Evolutionary conservation across 2,888 invertebrate genomes (phyloP), one percentile per base, ranked within the genome.

Genomic region (Conchocele bisecta): DNA sequence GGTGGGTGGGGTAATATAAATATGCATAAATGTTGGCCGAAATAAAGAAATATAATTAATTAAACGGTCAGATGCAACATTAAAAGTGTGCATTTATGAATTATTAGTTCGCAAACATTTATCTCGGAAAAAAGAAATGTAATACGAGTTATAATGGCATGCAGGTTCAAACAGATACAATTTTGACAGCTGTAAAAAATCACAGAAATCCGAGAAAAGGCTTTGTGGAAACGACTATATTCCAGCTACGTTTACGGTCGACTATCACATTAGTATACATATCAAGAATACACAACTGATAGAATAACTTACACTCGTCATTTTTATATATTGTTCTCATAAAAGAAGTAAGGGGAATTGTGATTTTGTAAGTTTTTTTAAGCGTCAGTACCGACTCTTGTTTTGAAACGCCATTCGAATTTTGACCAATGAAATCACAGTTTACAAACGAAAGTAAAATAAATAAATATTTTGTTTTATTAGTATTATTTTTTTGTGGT

Each of bases 371-470:
- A 58, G 44, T 35, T 17, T 58, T 58, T 58, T 58, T 46, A 2
- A 57, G n/a, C 6, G 26, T 31, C 24, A 24, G 29, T 29, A 28
- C 35, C 42, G 15, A 17, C 46, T 58, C 9, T 58, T n/a, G n/a
- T n/a, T n/a, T n/a, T n/a, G n/a, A n/a, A n/a, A n/a, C n/a, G n/a
- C n/a, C n/a, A n/a, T n/a, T n/a, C n/a, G n/a, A n/a, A n/a, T n/a
- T n/a, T n/a, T 44, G 35, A 63, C 63, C 63, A 63, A 63, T 63
- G 42, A 63, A n/a, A 54, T 28, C 24, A 20, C 42, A 15, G 2
- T 7, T 54, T 44, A 37, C 48, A 60, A n/a, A n/a, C n/a, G n/a
- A n/a, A n/a, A n/a, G n/a, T n/a, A n/a, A n/a, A n/a, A n/a, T n/a
- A n/a, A n/a, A n/a, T n/a, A n/a, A n/a, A n/a, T n/a, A n/a, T n/a